Base-by-base conservation (phyloP, 2,113 vertebrate species). In the Sylvietta virens region DNA sequence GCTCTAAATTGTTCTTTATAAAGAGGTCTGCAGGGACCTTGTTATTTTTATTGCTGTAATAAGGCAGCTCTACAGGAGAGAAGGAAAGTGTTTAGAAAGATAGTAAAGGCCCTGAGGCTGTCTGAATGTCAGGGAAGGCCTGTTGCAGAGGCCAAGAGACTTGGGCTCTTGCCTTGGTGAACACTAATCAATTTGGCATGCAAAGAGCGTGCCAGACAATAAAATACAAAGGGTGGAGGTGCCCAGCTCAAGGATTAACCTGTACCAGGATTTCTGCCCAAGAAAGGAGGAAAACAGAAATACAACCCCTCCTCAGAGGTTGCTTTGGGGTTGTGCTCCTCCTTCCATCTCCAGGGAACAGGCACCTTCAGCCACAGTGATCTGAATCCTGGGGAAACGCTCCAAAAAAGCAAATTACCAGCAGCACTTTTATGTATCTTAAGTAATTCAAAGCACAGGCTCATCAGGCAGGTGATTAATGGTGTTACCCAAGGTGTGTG, bases 31-130 rank as follows among this genome's bases (percentile, higher is more conserved):
- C 96, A 88, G 98, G 97, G 97, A 98, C 95, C 98, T 98, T 97
- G 97, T 98, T 98, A 98, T 98, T 98, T 98, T 98, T 97, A 98
- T 97, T 97, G 96, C 96, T 96, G 90, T 93, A 95, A 96, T 97
- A 98, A 98, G 96, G 92, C 91, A 92, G 97, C 93, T 96, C 97
- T 94, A 69, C 92, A 93, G 70, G 95, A 96, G 86, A 94, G 95
- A 79, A 97, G 76, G 50, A 78, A 96, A 94, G 80, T 91, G 91
- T 97, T 97, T 95, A 96, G 97, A 96, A 82, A 93, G 95, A 94
- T 37, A 86, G 91, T 35, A 53, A 96, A 60, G 88, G 86, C 85
- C 89, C 86, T 0, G 77, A 89, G 93, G 84, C 94, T 92, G 91
- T 65, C 71, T 89, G 74, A 39, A 58, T 81, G 61, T 65, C 88